Evolutionary conservation across 2,113 vertebrate species (phyloP).

Genomic region (Oreochromis aureus): DNA sequence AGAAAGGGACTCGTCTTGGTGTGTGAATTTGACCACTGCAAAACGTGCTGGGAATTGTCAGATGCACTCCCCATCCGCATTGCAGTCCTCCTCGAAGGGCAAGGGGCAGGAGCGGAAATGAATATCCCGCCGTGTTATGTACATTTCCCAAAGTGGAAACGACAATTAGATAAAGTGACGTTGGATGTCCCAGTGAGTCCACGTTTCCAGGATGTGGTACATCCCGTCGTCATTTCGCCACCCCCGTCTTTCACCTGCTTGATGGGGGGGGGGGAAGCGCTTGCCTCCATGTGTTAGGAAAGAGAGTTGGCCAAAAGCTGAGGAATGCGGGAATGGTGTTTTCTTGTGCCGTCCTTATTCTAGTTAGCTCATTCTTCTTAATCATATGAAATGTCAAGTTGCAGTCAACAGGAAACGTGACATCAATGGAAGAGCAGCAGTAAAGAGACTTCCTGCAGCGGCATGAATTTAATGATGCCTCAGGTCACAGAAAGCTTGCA

Average conservation of each 20-base stretch:
- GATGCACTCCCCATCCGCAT: constrained; percentile 46
- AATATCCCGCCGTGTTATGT: constrained; percentile 36
- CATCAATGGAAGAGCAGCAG: constrained; percentile 25
- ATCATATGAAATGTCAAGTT: constrained; percentile 20
- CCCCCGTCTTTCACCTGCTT: constrained; percentile 8
- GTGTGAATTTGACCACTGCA: constrained; percentile 34
- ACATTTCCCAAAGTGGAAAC: constrained; percentile 50
- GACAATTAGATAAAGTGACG: constrained; percentile 38
- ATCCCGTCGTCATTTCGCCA: constrained; percentile 43
- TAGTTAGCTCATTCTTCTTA: background rate
- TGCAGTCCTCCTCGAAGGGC: constrained; percentile 49
- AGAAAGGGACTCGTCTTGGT: background rate
- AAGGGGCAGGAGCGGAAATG: constrained; percentile 29
- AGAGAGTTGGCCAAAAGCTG: background rate
- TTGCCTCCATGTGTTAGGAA: background rate
- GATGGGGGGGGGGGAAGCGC: background rate
- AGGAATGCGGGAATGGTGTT: constrained; percentile 16
- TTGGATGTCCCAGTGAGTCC: background rate
- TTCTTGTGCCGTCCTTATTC: background rate
- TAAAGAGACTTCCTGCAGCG: constrained; percentile 42
- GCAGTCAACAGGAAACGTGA: constrained; percentile 44
- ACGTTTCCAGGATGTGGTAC: constrained; percentile 45
- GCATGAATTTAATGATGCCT: constrained; percentile 52
- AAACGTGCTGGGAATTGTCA: constrained; percentile 61
- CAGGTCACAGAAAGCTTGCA: constrained; percentile 34